Evolutionary conservation across 1,140 invertebrate species (phyloP), one percentile per base, ranked within the genome.

Genomic region (Bombus waltoni): DNA sequence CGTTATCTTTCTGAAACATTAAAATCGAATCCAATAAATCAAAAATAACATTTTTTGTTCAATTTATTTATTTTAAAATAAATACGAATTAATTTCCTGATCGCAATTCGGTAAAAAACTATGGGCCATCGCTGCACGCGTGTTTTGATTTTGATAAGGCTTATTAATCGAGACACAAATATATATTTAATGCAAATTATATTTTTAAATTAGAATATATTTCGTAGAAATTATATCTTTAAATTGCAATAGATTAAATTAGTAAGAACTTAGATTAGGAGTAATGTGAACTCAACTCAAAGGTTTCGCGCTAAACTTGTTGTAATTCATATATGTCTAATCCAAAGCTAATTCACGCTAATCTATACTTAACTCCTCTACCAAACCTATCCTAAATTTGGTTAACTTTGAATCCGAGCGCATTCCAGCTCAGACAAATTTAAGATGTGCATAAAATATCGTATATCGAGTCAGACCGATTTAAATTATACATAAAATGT

Each of bases 1-100:
- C 28, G 75, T 77, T 77, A 77, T 77, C 75, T 77, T 42, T 42
- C 38, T n/a, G 35, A 40, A 77, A 62, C 75, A 32, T 62, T 62
- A 15, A 9, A n/a, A 11, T 11, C 35, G 57, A 13, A 57, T 76
- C 10, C 35, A 44, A 76, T 76, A 76, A 76, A 76, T 40, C 74
- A 59, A 35, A 59, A 76, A 76, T 76, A 76, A 76, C 25, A 76
- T 40, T 76, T 40, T 76, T 47, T 10, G 18, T 32, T 44, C 42
- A 32, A 40, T 68, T 22, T 1, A 13, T 71, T 71, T 71, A 40
- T 71, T 71, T 71, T 40, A 28, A 40, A 71, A 71, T 71, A 71
- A 28, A 71, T 32, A 40, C 38, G 68, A 71, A 71, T 71, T 71
- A 71, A 71, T 71, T 71, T 71, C 25, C 5, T 15, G 44, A 35